Base-by-base conservation (phyloP, 1,140 invertebrate genomes). In the Aphaenogaster floridana region DNA sequence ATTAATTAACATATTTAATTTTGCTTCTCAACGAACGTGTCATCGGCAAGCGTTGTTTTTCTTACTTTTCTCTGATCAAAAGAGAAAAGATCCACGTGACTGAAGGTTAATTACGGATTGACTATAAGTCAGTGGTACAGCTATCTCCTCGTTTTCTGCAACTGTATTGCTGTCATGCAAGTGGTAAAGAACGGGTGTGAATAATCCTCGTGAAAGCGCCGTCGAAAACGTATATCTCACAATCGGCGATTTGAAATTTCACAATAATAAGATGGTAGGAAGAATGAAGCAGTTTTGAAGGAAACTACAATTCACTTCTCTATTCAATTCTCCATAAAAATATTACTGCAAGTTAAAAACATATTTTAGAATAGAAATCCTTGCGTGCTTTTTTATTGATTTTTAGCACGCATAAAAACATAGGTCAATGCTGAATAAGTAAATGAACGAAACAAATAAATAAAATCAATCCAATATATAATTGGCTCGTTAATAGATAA, bases 81-180 rank as follows among this genome's bases (percentile, higher is more conserved):
- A 61, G 69, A 61, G 80, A 72, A 84, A 84, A 48, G 80, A 21
- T 61, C 13, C 42, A 28, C 28, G 42, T 42, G 39, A 36, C 42
- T 45, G 42, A 13, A 39, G 80, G 69, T 84, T 74, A 84, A 84
- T 84, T 76, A 61, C 8, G 3, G 28, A 84, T 50, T 74, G 34
- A 45, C 80, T 71, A 21, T 72, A 61, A 84, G 80, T 74, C 54
- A 84, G 80, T 76, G 28, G 54, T 76, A 84, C 80, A 74, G 80
- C 80, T 84, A 63, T 84, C 80, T 63, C 69, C 15, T 76, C 42
- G 17, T 28, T 74, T 72, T 48, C 34, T 74, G 68, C 66, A 83
- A 59, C 54, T 21, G 36, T 50, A 42, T 63, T 39, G 28, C 34
- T 17, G 11, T 2, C 7, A 59, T 59, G 5, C 36, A 61, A 54